Evolutionary conservation across 2,888 invertebrate species (phyloP).

Genomic region (Crocallis elinguaria): DNA sequence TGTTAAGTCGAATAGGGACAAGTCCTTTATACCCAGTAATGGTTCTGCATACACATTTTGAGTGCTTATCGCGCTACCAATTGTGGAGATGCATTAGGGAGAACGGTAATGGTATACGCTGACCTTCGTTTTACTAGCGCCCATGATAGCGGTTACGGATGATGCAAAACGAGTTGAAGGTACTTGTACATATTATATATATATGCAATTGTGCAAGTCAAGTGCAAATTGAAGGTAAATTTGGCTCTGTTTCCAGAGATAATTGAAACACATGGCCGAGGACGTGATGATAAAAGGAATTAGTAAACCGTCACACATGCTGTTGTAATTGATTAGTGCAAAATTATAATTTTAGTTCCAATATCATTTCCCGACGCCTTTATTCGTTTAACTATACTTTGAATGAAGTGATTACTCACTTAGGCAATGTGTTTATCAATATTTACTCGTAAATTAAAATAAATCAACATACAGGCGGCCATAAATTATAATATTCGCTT

Average conservation of each 20-base stretch:
- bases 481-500: too few species aligned
- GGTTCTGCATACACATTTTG: conserved; percentile 47
- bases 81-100: conserved; percentile 44
- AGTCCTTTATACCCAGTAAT: conserved; percentile 59
- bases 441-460: too few species aligned
- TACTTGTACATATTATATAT: neutral
- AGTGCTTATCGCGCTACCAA: conserved; percentile 55
- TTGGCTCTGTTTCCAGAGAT: conserved; percentile 8
- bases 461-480: too few species aligned
- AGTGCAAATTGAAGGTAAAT: conserved; percentile 15
- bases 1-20: conserved; percentile 58
- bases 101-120: conserved; percentile 18
- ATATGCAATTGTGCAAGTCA: conserved; percentile 10
- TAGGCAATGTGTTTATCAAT: too few species aligned
- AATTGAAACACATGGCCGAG: conserved; percentile 16
- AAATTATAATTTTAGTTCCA: too few species aligned
- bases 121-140: conserved; percentile 29
- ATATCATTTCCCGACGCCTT: too few species aligned
- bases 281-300: conserved; percentile 11
- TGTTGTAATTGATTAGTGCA: too few species aligned
- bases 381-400: too few species aligned
- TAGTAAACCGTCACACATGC: neutral
- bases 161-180: conserved; percentile 15
- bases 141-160: conserved; percentile 17
- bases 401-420: too few species aligned